Evolutionary conservation across 2,888 invertebrate species (phyloP).

Genomic region (Galerucella calmariensis): DNA sequence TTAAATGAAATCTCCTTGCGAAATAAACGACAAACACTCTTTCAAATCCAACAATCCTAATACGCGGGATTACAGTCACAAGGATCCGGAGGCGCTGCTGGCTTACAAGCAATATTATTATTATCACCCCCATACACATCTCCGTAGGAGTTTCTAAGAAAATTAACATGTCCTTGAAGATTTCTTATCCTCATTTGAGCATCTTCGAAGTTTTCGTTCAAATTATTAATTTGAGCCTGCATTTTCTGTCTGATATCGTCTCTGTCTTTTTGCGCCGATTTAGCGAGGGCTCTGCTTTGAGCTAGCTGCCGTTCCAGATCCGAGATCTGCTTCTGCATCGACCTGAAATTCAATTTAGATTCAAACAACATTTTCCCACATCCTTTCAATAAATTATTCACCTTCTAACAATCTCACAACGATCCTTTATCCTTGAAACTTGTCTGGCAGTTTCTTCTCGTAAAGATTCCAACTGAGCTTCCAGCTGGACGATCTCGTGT

Average conservation of each 20-base stretch:
- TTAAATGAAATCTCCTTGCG: not conserved
- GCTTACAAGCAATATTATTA: not conserved
- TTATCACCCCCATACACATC: slow-evolving; percentile 49
- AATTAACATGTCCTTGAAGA: slow-evolving; percentile 73
- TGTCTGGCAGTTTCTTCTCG: slow-evolving; percentile 77
- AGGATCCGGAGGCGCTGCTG: slow-evolving; percentile 48
- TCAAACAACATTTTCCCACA: not conserved
- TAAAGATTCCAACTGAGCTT: slow-evolving; percentile 73
- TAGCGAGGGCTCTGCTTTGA: slow-evolving; percentile 72
- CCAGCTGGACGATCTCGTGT: slow-evolving; percentile 75
- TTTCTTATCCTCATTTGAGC: slow-evolving; percentile 73
- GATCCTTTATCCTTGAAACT: slow-evolving; percentile 73
- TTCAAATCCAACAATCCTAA: not conserved
- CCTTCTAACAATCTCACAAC: slow-evolving; percentile 72
- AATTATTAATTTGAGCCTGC: slow-evolving; percentile 74
- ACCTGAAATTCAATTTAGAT: slow-evolving; percentile 26
- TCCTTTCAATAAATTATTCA: not conserved
- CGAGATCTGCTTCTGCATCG: slow-evolving; percentile 74
- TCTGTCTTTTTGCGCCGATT: slow-evolving; percentile 74
- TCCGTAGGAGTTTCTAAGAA: slow-evolving; percentile 67
- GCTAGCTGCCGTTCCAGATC: slow-evolving; percentile 77
- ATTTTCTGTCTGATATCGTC: slow-evolving; percentile 78
- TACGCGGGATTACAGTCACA: slow-evolving; percentile 53
- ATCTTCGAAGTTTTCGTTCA: slow-evolving; percentile 76
- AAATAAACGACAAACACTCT: not conserved